Evolutionary conservation across 2,797 vertebrate species (phyloP).

Genomic region (Adelosebastes latens): DNA sequence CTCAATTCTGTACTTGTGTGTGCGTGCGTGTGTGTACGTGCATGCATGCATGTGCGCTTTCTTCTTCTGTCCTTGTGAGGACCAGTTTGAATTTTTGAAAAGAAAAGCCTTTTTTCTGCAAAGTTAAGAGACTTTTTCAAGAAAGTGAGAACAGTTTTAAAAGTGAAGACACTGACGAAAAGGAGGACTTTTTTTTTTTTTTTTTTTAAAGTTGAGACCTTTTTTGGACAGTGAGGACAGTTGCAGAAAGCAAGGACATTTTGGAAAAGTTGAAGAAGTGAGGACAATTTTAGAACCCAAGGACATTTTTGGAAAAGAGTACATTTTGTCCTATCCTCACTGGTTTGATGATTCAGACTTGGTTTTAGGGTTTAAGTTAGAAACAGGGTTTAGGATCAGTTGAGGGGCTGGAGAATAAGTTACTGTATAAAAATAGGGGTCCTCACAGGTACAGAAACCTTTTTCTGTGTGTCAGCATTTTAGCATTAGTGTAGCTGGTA

Average conservation of each 20-base stretch:
- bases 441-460: background rate
- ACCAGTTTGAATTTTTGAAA: background rate
- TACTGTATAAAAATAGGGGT: background rate
- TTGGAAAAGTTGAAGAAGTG: background rate
- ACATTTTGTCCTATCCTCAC: background rate
- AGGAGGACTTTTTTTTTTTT: background rate
- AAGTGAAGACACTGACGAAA: background rate
- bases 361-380: background rate
- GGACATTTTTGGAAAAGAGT: background rate
- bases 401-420: background rate
- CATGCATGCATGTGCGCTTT: background rate
- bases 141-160: background rate
- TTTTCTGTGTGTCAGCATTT: background rate
- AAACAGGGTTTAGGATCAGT: background rate
- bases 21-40: background rate
- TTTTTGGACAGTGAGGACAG: background rate
- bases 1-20: background rate
- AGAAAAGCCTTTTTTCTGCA: background rate
- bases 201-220: background rate
- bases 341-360: background rate
- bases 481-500: background rate
- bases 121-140: background rate
- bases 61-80: conserved; percentile 4
- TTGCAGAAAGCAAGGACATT: background rate
- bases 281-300: background rate